Base-by-base conservation (phyloP, 2,888 invertebrate genomes). In the Drosophila recens region DNA sequence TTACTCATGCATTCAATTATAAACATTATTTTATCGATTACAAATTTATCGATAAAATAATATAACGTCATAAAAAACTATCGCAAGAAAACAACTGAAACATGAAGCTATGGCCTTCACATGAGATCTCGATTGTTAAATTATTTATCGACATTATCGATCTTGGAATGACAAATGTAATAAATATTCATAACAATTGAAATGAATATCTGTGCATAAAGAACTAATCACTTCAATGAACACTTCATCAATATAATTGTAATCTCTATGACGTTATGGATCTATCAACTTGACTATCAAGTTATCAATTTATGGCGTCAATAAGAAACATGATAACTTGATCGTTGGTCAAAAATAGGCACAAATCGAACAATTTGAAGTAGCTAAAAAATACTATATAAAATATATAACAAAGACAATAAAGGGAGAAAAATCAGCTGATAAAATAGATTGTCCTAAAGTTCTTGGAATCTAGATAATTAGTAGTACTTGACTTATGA, bases 251-350 rank as follows among this genome's bases (percentile, higher is more conserved):
- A 63, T 40, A 38, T 45, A 23, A n/a, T 63, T 46, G 1, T 63
- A 63, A 56, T 63, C 54, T 45, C 33, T 11, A 36, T 62, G 54
- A 38, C 56, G 62, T 30, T 56, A 33, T 23, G 15, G 3, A 62
- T 62, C 45, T 30, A 62, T 36, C 17, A 15, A 20, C 23, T 15
- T 27, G n/a, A 17, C 53, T 46, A 45, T 63, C 36, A 53, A 38
- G 17, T 46, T 45, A 54, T 54, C 62, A 54, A 36, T 38, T 15
- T 36, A 46, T 63, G 54, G 56, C 62, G 62, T 56, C 62, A 63
- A 63, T 63, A 33, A 33, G 15, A 38, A 54, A 36, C 15, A 20
- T 43, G 54, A 56, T 34, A 56, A 20, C 33, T 43, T n/a, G 54
- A 56, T 43, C n/a, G 33, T 17, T 20, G 27, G 13, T 53, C 36